Evolutionary conservation across 2,113 vertebrate species (phyloP).

Genomic region (Nymphicus hollandicus): DNA sequence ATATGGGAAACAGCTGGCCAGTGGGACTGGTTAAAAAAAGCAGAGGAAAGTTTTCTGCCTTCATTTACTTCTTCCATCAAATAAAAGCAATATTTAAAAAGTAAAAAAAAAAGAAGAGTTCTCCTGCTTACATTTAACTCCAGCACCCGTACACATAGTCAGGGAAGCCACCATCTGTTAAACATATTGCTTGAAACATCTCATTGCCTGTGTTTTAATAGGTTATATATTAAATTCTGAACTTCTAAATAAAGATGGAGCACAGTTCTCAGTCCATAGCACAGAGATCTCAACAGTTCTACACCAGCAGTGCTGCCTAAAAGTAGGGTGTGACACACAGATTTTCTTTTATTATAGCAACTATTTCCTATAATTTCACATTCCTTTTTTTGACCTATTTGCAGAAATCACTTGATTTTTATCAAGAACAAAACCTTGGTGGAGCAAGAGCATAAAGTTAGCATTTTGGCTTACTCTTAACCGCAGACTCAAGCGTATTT

Average conservation of each 20-base stretch:
- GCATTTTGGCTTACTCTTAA: not conserved
- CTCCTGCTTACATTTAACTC: not conserved
- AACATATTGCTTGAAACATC: not conserved
- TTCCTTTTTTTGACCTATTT: not conserved
- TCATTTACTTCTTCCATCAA: not conserved
- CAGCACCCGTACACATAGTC: not conserved
- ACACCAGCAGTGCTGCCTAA: not conserved
- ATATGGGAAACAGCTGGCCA: constrained; percentile 4
- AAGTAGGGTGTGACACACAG: not conserved
- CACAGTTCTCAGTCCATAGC: not conserved
- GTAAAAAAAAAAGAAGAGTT: not conserved
- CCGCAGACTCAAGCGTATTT: accelerated
- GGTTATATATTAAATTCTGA: not conserved
- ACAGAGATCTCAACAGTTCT: accelerated
- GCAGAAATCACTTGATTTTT: not conserved
- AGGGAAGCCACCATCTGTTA: not conserved
- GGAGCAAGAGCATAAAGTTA: not conserved
- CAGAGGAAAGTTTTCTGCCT: not conserved
- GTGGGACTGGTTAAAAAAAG: not conserved
- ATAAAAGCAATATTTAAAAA: not conserved
- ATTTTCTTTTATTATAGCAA: not conserved
- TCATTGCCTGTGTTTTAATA: not conserved
- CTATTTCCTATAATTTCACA: not conserved
- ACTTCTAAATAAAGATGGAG: not conserved
- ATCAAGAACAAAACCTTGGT: not conserved